phyloP scores from a whole-genome alignment of 2,888 invertebrate species.

The Minunthozetes semirufus region DNA sequence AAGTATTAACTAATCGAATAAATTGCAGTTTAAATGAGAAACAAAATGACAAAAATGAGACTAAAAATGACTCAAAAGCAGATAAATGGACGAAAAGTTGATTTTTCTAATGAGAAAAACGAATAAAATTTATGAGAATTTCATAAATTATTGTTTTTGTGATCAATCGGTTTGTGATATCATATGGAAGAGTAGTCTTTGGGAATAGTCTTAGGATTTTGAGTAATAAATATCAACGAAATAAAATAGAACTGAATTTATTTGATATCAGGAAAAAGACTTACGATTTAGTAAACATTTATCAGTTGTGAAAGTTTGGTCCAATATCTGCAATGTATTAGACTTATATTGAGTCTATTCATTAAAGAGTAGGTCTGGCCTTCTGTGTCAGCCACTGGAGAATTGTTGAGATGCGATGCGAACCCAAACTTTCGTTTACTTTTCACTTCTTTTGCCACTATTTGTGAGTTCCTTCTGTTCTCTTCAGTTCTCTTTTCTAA shows the following conservation, averaged over 20 bases:
- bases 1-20: not conserved
- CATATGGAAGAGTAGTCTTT: not conserved
- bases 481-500: not conserved
- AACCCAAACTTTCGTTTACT: slow-evolving; percentile 22
- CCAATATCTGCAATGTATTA: not conserved
- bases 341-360: slow-evolving; percentile 17
- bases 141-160: not conserved
- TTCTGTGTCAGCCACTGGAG: slow-evolving; percentile 3
- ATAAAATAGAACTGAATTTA: not conserved
- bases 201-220: not conserved
- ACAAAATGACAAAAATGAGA: not conserved
- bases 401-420: not conserved
- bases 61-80: not conserved
- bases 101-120: not conserved
- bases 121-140: not conserved
- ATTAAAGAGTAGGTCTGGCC: not conserved
- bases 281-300: slow-evolving; percentile 24
- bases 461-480: not conserved
- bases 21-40: not conserved
- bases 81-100: not conserved
- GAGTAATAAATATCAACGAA: slow-evolving; percentile 14
- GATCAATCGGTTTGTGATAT: not conserved
- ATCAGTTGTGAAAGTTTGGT: slow-evolving; percentile 13
- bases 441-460: slow-evolving; percentile 9
- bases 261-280: slow-evolving; percentile 13